Conservation (phyloP, 2,113 vertebrate species). For the Pelodiscus sinensis region DNA sequence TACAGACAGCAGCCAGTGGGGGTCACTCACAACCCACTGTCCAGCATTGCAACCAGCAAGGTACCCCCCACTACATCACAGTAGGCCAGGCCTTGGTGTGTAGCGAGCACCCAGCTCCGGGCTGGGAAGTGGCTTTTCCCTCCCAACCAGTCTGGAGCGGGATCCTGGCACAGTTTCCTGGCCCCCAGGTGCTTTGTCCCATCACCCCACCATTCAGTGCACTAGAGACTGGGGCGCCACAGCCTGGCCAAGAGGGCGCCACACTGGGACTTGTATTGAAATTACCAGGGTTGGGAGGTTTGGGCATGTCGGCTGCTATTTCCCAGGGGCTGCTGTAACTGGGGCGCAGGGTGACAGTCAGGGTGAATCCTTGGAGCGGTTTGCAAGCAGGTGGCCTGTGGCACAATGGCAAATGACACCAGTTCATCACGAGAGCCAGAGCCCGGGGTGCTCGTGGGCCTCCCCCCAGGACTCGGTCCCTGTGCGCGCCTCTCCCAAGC, state of each 20-base stretch:
- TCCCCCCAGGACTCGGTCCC: background rate
- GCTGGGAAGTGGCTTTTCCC: background rate
- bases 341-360: background rate
- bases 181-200: too few species aligned
- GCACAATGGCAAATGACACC: conserved; percentile 11
- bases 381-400: background rate
- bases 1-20: too few species aligned
- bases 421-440: background rate
- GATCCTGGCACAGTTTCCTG: background rate
- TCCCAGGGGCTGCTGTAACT: background rate
- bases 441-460: background rate
- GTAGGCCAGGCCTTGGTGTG: too few species aligned
- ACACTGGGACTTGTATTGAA: background rate
- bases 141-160: background rate
- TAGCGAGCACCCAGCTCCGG: too few species aligned
- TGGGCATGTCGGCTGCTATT: background rate
- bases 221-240: fast-evolving
- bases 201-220: background rate
- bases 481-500: too few species aligned
- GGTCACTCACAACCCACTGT: too few species aligned
- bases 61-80: too few species aligned
- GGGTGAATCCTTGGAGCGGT: background rate
- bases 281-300: background rate
- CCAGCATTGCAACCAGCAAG: too few species aligned
- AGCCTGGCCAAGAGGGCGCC: background rate